These are phyloP conservation scores for Baryphthengus martii DNA, from an alignment of 2,113 vertebrate genomes.

Conservation along the genomic window DNA sequence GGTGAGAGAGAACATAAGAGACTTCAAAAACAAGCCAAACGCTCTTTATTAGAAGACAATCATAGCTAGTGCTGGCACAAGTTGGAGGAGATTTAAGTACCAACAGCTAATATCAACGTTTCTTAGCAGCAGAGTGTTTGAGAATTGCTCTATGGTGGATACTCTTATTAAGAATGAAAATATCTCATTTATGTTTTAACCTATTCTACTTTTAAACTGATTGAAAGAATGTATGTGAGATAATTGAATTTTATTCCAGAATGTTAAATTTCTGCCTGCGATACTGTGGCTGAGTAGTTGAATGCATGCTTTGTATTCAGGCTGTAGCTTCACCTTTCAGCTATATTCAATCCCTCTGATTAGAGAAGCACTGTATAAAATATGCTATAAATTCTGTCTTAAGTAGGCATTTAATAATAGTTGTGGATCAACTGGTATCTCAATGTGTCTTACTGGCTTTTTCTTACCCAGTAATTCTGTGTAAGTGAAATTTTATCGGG, in stretches of 20 bases:
- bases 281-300: neutral
- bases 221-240: neutral
- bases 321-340: neutral
- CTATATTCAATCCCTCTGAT: neutral
- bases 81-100: neutral
- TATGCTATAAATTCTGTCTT: neutral
- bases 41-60: neutral
- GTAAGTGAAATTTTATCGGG: neutral
- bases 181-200: neutral
- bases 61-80: neutral
- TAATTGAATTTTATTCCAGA: neutral
- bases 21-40: neutral
- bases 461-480: constrained; percentile 4
- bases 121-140: neutral
- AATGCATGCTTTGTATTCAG: neutral
- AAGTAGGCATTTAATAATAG: constrained; percentile 12
- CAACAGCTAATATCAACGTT: neutral
- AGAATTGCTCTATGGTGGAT: neutral
- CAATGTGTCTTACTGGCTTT: neutral
- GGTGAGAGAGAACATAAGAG: neutral
- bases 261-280: neutral
- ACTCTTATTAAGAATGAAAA: neutral
- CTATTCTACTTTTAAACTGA: neutral
- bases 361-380: neutral
- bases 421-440: neutral